phyloP scores from a whole-genome alignment of 2,113 vertebrate genomes.

The Tinamus guttatus region DNA sequence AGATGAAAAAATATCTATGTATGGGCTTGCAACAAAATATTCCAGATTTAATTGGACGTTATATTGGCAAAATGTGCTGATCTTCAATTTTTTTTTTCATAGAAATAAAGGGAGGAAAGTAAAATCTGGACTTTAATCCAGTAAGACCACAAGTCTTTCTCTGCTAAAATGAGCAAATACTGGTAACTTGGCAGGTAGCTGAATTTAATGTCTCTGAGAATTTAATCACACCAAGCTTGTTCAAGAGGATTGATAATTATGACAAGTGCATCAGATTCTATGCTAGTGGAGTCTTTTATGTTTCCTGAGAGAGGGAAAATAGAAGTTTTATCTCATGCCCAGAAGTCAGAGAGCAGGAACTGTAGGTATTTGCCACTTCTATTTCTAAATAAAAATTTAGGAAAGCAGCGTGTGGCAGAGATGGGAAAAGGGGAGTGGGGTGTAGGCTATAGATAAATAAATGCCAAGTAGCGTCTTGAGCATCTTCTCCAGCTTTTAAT shows the following conservation, averaged over 20 bases:
- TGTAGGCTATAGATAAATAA: conserved; percentile 50
- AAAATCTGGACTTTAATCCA: not conserved
- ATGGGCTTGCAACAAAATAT: not conserved
- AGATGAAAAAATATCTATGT: not conserved
- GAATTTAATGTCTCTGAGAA: conserved; percentile 40
- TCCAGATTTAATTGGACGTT: not conserved
- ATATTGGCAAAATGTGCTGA: not conserved
- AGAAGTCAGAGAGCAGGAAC: conserved; percentile 57
- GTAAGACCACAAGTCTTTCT: not conserved
- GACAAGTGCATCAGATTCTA: conserved; percentile 64
- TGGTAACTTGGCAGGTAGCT: not conserved
- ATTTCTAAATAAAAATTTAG: conserved; percentile 66
- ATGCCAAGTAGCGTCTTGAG: conserved; percentile 39
- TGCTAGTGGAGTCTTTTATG: conserved; percentile 54
- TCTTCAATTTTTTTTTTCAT: not conserved
- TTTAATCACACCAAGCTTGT: conserved; percentile 49
- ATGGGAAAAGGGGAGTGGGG: not conserved
- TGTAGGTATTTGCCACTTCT: not conserved
- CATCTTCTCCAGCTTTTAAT: conserved; percentile 59
- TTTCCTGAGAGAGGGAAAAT: conserved; percentile 73
- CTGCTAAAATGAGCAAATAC: conserved; percentile 9
- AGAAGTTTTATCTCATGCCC: conserved; percentile 64
- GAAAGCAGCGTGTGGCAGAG: not conserved
- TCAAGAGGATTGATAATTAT: conserved; percentile 55
- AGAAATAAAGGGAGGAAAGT: not conserved